Evolutionary conservation across 2,113 vertebrate genomes (phyloP).

Genomic region (Isichthys henryi): DNA sequence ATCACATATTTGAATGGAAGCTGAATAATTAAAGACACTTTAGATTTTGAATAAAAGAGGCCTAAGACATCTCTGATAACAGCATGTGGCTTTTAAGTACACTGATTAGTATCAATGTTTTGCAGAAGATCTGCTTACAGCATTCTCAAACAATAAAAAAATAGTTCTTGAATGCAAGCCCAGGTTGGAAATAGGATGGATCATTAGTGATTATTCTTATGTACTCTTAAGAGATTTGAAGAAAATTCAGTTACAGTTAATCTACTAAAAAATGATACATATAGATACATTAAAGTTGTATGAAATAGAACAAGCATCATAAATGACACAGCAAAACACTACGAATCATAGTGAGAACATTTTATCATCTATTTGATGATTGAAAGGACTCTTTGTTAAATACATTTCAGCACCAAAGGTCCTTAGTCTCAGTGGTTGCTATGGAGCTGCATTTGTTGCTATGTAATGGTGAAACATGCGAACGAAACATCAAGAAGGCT

Average conservation of each 20-base stretch:
- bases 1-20: background rate
- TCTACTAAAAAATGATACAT: background rate
- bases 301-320: background rate
- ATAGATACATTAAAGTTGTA: background rate
- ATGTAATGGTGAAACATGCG: background rate
- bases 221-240: background rate
- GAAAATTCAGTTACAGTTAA: background rate
- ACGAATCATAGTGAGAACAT: background rate
- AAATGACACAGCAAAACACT: background rate
- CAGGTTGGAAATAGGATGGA: background rate
- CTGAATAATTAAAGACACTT: background rate
- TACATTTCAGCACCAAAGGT: background rate
- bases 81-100: background rate
- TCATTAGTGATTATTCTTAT: background rate
- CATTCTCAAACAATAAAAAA: background rate
- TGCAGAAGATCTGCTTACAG: background rate
- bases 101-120: background rate
- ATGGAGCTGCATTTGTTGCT: constrained; percentile 18
- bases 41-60: background rate
- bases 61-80: background rate
- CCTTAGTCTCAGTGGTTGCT: constrained; percentile 16
- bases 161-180: constrained; percentile 4
- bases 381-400: background rate
- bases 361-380: background rate
- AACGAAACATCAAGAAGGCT: background rate